Evolutionary conservation across 2,797 vertebrate species (phyloP).

Genomic region (Catamblyrhynchus diadema): DNA sequence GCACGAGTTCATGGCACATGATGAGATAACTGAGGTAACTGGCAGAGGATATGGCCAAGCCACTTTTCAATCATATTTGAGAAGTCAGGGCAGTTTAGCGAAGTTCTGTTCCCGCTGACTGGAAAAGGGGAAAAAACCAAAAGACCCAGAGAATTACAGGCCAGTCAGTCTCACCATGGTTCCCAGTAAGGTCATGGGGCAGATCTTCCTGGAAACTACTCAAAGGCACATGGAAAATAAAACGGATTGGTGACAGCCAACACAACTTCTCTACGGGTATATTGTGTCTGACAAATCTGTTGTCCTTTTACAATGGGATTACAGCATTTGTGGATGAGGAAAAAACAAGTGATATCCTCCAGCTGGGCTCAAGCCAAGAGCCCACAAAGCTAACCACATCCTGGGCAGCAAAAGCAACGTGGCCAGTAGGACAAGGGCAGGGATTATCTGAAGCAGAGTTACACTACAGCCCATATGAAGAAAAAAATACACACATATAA

Average conservation of each 20-base stretch:
- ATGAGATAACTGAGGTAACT: not conserved
- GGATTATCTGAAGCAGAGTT: fast-evolving
- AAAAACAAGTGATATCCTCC: not conserved
- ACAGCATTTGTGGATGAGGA: not conserved
- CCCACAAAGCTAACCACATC: not conserved
- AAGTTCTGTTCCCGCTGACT: not conserved
- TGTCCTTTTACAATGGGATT: not conserved
- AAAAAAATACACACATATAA: not conserved
- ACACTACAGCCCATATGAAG: not conserved
- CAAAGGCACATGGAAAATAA: not conserved
- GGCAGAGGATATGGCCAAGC: not conserved
- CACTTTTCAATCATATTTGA: not conserved
- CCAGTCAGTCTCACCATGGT: not conserved
- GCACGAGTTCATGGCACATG: not conserved
- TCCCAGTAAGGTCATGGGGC: not conserved
- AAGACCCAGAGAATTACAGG: not conserved
- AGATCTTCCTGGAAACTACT: not conserved
- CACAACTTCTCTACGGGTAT: fast-evolving
- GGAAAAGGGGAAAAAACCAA: not conserved
- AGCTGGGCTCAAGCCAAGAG: not conserved
- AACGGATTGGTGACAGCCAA: not conserved
- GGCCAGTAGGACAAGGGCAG: fast-evolving
- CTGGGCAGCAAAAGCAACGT: not conserved
- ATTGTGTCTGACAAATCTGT: not conserved
- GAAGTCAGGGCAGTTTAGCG: not conserved